Evolutionary conservation across 1,140 invertebrate genomes (phyloP).

Genomic region (Thalassaphorura encarpata): DNA sequence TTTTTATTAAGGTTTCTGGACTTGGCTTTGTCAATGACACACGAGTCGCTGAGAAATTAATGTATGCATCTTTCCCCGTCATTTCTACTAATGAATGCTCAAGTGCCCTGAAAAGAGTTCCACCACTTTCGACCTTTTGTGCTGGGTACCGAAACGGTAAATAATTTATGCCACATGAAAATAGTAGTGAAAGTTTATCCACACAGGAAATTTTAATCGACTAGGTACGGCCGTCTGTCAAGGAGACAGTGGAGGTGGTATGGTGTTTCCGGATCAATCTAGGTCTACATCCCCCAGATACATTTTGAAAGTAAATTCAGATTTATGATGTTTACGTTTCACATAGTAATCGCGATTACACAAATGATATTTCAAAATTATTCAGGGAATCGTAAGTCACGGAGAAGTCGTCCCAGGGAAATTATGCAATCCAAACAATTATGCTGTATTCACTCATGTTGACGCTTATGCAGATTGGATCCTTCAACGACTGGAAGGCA

Average conservation of each 20-base stretch:
- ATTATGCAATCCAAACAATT: background rate
- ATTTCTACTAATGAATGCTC: slow-evolving; percentile 7
- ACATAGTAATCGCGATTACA: too few species aligned
- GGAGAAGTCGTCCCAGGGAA: background rate
- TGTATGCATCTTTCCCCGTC: slow-evolving; percentile 1
- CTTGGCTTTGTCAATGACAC: slow-evolving; percentile 2
- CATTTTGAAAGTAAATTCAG: background rate
- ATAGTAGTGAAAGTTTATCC: too few species aligned
- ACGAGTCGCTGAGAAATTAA: background rate
- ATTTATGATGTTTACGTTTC: background rate
- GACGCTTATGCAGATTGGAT: slow-evolving; percentile 10
- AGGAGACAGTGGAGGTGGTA: background rate
- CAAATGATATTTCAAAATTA: too few species aligned
- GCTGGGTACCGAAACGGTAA: slow-evolving; percentile 14
- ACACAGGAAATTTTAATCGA: too few species aligned
- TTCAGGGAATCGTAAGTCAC: slow-evolving; percentile 7
- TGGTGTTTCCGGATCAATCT: background rate
- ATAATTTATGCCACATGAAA: too few species aligned
- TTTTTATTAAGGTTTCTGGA: slow-evolving; percentile 9
- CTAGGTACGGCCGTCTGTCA: slow-evolving; percentile 2
- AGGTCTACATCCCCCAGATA: background rate
- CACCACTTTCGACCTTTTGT: background rate
- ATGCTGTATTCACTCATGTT: slow-evolving; percentile 5
- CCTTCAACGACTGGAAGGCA: too few species aligned
- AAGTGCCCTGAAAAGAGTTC: background rate